Percentiles rank a stretch among this genome's conserved stretches.
Conservation (phyloP, 2,888 invertebrate genomes). For the Mesorhabditis sp. region DNA sequence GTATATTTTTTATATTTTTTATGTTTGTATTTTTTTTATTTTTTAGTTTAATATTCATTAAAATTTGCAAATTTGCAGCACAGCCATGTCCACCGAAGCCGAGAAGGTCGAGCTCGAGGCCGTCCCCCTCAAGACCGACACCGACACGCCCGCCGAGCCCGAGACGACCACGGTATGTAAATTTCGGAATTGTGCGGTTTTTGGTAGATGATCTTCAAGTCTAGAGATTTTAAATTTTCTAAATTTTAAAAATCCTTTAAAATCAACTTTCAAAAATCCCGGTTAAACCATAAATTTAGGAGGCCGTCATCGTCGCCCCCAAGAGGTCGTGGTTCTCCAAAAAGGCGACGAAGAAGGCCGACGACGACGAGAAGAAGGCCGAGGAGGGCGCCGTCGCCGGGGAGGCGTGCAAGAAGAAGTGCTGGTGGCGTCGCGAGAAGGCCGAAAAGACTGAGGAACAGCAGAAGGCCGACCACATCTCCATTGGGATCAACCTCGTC, state of each 20-base stretch:
- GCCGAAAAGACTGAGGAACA: conserved; percentile 30
- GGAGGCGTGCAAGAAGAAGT: conserved; percentile 20
- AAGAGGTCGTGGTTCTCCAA: conserved; percentile 25
- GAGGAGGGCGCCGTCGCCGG: conserved; percentile 20
- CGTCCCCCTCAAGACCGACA: conserved; percentile 47
- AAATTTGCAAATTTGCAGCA: conserved; percentile 1
- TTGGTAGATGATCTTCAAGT: not conserved
- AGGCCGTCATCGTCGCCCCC: conserved; percentile 9
- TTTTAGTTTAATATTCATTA: no score
- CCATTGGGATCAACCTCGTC: conserved; percentile 58
- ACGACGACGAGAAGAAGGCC: conserved; percentile 18
- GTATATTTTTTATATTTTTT: no score
- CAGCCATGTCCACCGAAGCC: conserved; percentile 22
- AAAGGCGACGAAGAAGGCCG: conserved; percentile 21
- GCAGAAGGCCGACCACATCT: conserved; percentile 34
- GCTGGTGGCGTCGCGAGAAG: conserved; percentile 27
- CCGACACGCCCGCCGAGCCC: conserved; percentile 24
- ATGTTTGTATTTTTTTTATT: no score
- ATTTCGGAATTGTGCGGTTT: not conserved
- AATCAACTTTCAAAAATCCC: conserved; percentile 17
- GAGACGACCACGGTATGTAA: conserved; percentile 11
- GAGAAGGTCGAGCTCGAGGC: conserved; percentile 42
- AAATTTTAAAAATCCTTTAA: not conserved
- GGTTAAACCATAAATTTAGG: conserved; percentile 11
- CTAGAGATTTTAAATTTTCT: not conserved